Conservation (phyloP, 2,888 invertebrate genomes). For the Euzetes globulus region DNA sequence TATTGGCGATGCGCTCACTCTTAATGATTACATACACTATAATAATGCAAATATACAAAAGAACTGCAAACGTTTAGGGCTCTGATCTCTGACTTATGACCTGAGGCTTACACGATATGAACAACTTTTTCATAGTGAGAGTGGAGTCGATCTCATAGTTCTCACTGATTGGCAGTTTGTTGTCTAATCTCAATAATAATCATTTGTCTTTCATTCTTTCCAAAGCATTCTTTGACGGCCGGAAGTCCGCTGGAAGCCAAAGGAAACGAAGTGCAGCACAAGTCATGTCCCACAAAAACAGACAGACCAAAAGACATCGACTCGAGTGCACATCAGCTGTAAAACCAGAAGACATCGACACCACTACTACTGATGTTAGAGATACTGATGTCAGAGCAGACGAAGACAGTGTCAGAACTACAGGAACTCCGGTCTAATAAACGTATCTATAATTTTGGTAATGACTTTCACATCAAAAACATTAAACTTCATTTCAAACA, state of each 20-base stretch:
- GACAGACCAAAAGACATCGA: neutral
- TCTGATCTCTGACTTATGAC: constrained; percentile 6
- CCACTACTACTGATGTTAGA: neutral
- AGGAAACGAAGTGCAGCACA: constrained; percentile 22
- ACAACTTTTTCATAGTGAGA: neutral
- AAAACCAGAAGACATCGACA: neutral
- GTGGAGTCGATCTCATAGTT: no score
- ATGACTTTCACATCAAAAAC: constrained; percentile 1
- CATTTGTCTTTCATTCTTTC: neutral
- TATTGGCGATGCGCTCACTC: neutral
- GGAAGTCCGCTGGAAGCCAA: constrained; percentile 19
- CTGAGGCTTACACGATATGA: constrained; percentile 12
- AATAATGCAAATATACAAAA: constrained; percentile 7
- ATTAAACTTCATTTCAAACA: neutral
- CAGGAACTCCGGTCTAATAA: constrained; percentile 30
- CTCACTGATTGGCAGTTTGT: no score
- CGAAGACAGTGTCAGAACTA: neutral
- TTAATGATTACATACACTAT: constrained; percentile 13
- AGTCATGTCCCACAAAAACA: constrained; percentile 12
- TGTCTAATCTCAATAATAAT: neutral
- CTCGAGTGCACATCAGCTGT: constrained; percentile 8
- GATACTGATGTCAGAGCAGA: constrained; percentile 16
- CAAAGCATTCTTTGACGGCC: constrained; percentile 7
- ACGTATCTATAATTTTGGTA: constrained; percentile 17
- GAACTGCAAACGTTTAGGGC: constrained; percentile 1